A percentile compares a stretch with the other conserved stretches of the same genome.
phyloP scores from a whole-genome alignment of 2,113 vertebrate species.

The Sakesphorus luctuosus region DNA sequence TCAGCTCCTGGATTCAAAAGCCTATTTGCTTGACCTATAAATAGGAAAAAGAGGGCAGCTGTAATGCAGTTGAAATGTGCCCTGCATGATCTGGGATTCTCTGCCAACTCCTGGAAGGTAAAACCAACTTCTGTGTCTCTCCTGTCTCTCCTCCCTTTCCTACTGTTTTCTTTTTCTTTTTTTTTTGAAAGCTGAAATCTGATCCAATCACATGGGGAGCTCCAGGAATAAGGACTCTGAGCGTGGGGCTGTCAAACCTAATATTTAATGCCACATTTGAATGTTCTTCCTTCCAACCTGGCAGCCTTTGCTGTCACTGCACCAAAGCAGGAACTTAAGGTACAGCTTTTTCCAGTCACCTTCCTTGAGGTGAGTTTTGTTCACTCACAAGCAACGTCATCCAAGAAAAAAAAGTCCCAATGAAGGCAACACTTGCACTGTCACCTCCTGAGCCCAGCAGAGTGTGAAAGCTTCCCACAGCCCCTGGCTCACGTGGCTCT shows the following conservation, averaged over 20 bases:
- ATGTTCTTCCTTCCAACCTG: rapidly evolving
- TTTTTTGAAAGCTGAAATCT: background rate
- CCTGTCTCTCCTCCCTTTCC: background rate
- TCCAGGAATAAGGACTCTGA: background rate
- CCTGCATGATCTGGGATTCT: background rate
- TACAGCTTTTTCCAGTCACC: background rate
- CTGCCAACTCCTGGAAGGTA: background rate
- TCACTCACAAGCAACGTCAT: background rate
- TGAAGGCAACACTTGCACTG: background rate
- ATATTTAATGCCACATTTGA: background rate
- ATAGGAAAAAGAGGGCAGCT: conserved; percentile 33
- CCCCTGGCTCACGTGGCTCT: background rate
- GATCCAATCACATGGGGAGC: rapidly evolving
- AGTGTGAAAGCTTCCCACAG: background rate
- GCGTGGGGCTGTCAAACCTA: background rate
- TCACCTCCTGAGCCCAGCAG: background rate
- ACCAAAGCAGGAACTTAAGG: background rate
- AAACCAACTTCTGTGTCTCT: background rate
- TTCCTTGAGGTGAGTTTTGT: rapidly evolving
- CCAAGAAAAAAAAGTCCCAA: background rate
- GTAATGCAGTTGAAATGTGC: background rate
- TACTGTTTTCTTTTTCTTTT: background rate
- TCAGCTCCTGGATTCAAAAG: conserved; percentile 1
- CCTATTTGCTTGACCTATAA: conserved; percentile 40
- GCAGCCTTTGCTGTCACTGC: background rate